Base-by-base conservation (phyloP, 1,140 invertebrate genomes). In the Cepaea nemoralis region DNA sequence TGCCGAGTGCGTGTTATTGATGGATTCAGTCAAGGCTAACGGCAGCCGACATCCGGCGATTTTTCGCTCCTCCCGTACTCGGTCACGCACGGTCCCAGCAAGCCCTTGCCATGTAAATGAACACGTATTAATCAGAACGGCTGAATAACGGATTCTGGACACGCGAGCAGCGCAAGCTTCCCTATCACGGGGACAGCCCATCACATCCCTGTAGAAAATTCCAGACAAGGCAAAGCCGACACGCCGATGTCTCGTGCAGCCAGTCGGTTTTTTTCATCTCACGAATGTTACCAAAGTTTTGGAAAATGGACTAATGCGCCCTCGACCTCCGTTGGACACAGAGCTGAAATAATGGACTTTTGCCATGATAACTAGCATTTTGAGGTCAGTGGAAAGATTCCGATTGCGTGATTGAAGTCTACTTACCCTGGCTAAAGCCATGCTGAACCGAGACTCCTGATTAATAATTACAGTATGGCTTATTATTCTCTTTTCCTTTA, bases 81-180 rank as follows among this genome's bases (percentile, higher is more conserved):
- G 67, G 81, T 86, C 83, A 86, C 85, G 85, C 83, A 85, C 73
- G 45, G 79, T 27, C 77, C 82, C 55, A 71, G 79, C 83, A 82
- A 81, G 81, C 82, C 14, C 6, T 3, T 79, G 71, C 82, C 85
- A 86, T 83, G 85, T 83, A 86, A 85, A 83, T 83, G 78, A 83
- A 84, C 76, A 83, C 81, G 74, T 83, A 81, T 85, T 86, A 85
- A 86, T 86, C 82, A 86, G 71, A 77, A 71, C 59, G 50, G 73
- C 71, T 63, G 80, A 71, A 77, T 83, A 82, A 82, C 81, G 74
- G 75, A 73, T 19, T 70, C 70, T 45, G 24, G 63, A 77, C 84
- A 85, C 84, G 84, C 81, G 81, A 81, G 39, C 70, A 45, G 35
- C 74, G 63, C 75, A 80, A 69, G 67, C 42, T 24, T 35, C 31